Percentiles rank a stretch among this genome's conserved stretches.
Evolutionary conservation across 2,888 invertebrate species (phyloP).

Genomic region (Chloroclysta siterata): DNA sequence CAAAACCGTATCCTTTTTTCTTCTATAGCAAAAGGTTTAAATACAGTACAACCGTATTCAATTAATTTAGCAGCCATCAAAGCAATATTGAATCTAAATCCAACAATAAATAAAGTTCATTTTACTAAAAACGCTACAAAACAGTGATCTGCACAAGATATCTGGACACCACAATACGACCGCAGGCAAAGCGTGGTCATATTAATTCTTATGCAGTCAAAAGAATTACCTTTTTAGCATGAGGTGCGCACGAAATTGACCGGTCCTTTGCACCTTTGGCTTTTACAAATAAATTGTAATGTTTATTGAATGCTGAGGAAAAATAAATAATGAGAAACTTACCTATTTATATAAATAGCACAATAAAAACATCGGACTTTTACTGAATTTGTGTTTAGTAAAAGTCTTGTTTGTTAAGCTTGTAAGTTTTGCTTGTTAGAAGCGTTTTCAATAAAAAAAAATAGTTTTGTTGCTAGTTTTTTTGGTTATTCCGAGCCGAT

Average conservation of each 20-base stretch:
- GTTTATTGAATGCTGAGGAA: conserved; percentile 19
- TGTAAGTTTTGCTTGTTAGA: too few relatives aligned
- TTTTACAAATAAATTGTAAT: conserved; percentile 15
- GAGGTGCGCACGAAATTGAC: conserved; percentile 26
- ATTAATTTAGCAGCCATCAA: neutral
- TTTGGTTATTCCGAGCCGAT: too few relatives aligned
- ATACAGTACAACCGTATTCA: neutral
- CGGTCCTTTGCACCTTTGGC: conserved; percentile 23
- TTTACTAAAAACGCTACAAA: neutral
- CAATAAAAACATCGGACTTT: too few relatives aligned
- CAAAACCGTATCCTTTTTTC: too few relatives aligned
- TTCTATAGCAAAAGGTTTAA: too few relatives aligned
- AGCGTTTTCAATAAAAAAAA: too few relatives aligned
- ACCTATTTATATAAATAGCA: too few relatives aligned
- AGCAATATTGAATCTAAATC: neutral
- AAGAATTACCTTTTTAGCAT: conserved; percentile 37
- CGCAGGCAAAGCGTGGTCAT: conserved; percentile 67
- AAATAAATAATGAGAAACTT: too few relatives aligned
- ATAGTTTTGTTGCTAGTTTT: too few relatives aligned
- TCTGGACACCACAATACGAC: conserved; percentile 53
- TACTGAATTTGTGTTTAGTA: too few relatives aligned
- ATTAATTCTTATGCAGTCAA: conserved; percentile 55
- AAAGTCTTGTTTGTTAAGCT: too few relatives aligned
- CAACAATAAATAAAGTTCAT: neutral
- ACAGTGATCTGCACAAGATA: conserved; percentile 37